phyloP scores from a whole-genome alignment of 2,888 invertebrate genomes.

The Neria commutata region DNA sequence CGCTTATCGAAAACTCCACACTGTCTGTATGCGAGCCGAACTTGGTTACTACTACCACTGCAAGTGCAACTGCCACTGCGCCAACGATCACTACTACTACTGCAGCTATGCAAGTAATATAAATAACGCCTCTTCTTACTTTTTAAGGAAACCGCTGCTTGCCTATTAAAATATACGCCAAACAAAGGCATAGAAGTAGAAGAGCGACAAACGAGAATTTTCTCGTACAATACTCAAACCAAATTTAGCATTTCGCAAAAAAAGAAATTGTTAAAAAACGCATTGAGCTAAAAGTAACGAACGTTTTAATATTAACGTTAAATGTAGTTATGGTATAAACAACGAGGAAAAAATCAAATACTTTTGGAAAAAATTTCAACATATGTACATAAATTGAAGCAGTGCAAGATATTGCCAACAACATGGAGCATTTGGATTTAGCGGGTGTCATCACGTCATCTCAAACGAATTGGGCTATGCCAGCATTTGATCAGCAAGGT shows the following conservation, averaged over 20 bases:
- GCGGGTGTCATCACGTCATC: constrained; percentile 52
- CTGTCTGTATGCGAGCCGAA: constrained; percentile 41
- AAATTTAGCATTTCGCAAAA: no score
- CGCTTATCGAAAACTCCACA: constrained; percentile 49
- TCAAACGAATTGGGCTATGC: constrained; percentile 53
- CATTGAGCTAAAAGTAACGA: neutral
- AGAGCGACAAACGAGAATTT: no score
- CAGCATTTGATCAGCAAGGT: constrained; percentile 60
- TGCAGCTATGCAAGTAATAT: no score
- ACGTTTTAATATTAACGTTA: constrained; percentile 13
- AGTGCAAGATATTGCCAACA: constrained; percentile 26
- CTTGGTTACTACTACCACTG: no score
- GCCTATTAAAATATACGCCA: no score
- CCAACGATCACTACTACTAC: no score
- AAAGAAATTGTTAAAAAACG: no score
- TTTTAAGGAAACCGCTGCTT: no score
- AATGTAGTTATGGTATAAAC: constrained; percentile 3
- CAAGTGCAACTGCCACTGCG: no score
- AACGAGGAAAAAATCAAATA: constrained; percentile 14
- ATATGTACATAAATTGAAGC: constrained; percentile 9
- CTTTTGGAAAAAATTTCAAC: constrained; percentile 2
- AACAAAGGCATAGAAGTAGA: no score
- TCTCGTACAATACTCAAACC: no score
- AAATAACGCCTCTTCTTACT: no score
- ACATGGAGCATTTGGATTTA: constrained; percentile 60